Evolutionary conservation across 2,888 invertebrate species (phyloP).

Genomic region (Archips crataeganus): DNA sequence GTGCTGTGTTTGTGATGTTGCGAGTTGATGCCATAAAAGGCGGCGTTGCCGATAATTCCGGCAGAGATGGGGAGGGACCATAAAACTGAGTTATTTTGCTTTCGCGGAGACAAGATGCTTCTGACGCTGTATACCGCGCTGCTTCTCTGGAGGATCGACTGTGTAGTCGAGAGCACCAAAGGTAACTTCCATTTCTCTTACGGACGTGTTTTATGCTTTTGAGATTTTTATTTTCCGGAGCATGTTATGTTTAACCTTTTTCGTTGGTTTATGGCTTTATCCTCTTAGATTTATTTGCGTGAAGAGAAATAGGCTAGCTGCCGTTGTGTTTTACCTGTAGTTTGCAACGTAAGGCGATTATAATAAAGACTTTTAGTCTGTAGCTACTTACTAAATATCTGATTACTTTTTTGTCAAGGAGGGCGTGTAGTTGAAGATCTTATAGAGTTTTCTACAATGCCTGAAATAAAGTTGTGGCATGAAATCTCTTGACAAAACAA

Average conservation of each 20-base stretch:
- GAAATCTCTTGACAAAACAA: neutral
- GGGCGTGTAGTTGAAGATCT: neutral
- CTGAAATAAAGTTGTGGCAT: neutral
- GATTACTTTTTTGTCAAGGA: neutral
- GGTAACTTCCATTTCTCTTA: constrained; percentile 59
- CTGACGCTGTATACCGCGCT: constrained; percentile 71
- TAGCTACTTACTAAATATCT: neutral
- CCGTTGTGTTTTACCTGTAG: neutral
- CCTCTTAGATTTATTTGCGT: constrained; percentile 26
- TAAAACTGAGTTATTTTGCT: constrained; percentile 69
- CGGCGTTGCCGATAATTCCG: constrained; percentile 70
- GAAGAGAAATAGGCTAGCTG: neutral
- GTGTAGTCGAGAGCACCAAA: constrained; percentile 79
- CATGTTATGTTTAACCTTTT: constrained; percentile 26
- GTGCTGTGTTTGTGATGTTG: constrained; percentile 75
- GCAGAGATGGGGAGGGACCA: constrained; percentile 72
- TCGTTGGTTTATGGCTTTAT: constrained; percentile 33
- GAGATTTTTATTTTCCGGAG: constrained; percentile 24
- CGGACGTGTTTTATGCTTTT: constrained; percentile 32
- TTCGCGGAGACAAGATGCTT: constrained; percentile 73
- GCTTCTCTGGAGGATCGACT: constrained; percentile 79
- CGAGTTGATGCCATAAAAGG: constrained; percentile 64
- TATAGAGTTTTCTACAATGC: neutral
- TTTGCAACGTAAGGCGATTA: neutral
- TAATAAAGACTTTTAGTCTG: neutral